These are phyloP conservation scores for Sarcoramphus papa DNA, from an alignment of 2,797 vertebrate species.

Conservation along the genomic window DNA sequence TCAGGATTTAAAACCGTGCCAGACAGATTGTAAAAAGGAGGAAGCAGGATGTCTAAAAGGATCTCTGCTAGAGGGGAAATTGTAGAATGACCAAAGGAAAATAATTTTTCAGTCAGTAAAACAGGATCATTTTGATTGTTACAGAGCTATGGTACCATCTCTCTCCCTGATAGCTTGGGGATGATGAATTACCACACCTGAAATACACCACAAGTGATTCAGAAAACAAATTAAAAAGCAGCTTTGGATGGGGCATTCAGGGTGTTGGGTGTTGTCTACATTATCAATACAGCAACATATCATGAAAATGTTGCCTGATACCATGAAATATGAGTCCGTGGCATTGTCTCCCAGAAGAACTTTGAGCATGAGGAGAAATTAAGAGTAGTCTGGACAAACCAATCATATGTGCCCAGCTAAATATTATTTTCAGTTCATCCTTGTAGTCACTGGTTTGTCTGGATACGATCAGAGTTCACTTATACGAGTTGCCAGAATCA, in stretches of 20 bases:
- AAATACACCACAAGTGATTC: neutral
- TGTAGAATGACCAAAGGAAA: neutral
- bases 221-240: neutral
- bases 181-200: neutral
- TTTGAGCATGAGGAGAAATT: neutral
- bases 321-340: neutral
- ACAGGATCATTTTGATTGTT: neutral
- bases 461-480: neutral
- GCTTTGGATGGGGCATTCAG: neutral
- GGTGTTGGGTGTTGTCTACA: neutral
- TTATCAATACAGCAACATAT: neutral
- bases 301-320: neutral
- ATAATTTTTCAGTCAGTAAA: neutral
- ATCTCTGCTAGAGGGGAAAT: neutral
- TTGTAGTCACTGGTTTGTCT: neutral
- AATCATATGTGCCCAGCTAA: neutral
- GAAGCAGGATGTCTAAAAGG: neutral
- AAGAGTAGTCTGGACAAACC: neutral
- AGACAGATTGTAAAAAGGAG: neutral
- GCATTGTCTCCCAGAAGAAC: neutral
- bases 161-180: neutral
- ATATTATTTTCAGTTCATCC: neutral
- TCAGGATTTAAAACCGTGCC: neutral
- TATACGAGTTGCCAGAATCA: fast-evolving
- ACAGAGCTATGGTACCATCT: neutral